Evolutionary conservation across 1,140 invertebrate species (phyloP), one percentile per base, ranked within the genome.

Genomic region (Scylla paramamosain): DNA sequence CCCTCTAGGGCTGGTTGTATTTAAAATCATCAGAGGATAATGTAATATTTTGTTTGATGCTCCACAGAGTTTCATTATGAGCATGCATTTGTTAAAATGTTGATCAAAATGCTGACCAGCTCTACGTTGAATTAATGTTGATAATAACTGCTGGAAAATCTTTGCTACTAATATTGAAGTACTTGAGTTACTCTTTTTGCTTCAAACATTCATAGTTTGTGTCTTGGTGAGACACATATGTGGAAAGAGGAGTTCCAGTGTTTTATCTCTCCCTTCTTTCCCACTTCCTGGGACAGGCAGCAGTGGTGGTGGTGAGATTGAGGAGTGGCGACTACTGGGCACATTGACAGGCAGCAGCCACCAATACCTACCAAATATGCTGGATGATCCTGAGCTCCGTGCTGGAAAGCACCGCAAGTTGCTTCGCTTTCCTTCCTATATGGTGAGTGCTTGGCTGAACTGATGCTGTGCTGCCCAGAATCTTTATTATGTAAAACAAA

Each of bases 331-430:
- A 8, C 90, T 87, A 12, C 32, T 88, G 52, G n/a, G 92, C 3
- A 82, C 45, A 25, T 48, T 89, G 29, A 12, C 77, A 7, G 87
- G 92, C 4, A 20, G 86, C 32, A 83, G 39, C 67, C 88, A 84
- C 45, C 77, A 94, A 46, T 99, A 99, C 96, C 98, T 98, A 96
- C 98, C 99, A 0, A 98, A 99, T 97, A 97, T 99, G 77, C 97
- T 99, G 32, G 99, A 99, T 97, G 99, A 99, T 97, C 99, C 99
- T 0, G 99, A 99, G 97, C 97, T 99, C 25, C 99, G 99, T 96
- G 99, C 99, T 83, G 99, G 99, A 32, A 99, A 99, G 97, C 99
- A 99, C 97, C 97, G 99, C 94, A 99, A 99, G 14, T 97, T 99
- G 20, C 97, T 99, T n/a, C 99, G 99, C 3, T 99, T 99, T 97